These are phyloP conservation scores for Pteromalus puparum DNA, from an alignment of 1,140 invertebrate species.

Conservation along the genomic window DNA sequence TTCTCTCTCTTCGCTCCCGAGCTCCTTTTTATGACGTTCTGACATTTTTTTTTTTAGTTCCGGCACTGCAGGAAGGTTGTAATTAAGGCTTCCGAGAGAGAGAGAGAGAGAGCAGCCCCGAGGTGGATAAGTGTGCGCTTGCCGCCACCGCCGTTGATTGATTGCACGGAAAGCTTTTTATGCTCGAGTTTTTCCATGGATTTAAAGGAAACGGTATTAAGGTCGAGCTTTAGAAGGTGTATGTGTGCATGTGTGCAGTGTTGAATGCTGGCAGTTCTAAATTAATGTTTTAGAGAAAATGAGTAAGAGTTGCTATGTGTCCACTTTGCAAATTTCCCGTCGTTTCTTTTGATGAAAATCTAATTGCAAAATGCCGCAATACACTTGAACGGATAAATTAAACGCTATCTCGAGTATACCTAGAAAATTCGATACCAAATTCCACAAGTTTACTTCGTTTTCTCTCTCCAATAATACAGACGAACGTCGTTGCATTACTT, in stretches of 20 bases:
- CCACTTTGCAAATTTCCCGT: background rate
- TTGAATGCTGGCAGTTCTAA: background rate
- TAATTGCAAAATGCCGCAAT: too few relatives aligned
- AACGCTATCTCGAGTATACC: too few relatives aligned
- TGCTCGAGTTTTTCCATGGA: background rate
- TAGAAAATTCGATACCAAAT: too few relatives aligned
- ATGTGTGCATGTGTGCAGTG: too few relatives aligned
- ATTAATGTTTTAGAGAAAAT: constrained; percentile 8
- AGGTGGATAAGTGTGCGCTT: background rate
- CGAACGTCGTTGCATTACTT: background rate
- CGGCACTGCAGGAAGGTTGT: background rate
- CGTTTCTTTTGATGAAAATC: too few relatives aligned
- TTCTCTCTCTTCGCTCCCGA: background rate
- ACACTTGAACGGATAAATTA: too few relatives aligned
- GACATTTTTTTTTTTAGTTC: constrained; percentile 38
- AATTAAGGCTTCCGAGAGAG: constrained; percentile 14
- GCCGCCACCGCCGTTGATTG: background rate
- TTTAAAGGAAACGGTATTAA: background rate
- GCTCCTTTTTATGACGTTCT: constrained; percentile 11
- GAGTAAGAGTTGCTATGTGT: background rate
- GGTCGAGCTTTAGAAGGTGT: background rate
- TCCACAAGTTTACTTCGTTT: too few relatives aligned
- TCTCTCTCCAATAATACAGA: too few relatives aligned
- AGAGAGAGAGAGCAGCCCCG: background rate
- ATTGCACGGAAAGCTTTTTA: background rate